Evolutionary conservation across 2,113 vertebrate species (phyloP).

Genomic region (Rafetus swinhoei): DNA sequence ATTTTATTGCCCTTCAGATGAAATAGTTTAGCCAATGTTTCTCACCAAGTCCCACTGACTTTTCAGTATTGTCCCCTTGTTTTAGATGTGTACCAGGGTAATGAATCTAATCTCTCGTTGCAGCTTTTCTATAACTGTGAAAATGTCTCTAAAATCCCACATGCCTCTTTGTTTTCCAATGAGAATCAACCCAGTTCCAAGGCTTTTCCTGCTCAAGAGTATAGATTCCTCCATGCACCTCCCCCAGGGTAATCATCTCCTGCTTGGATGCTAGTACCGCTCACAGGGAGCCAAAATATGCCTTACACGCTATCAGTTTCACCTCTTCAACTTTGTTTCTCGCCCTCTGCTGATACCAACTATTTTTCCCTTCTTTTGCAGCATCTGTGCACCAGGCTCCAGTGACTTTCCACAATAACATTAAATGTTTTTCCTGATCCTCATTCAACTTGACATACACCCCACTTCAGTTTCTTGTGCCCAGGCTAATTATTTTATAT

Average conservation of each 20-base stretch:
- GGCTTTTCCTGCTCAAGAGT: neutral
- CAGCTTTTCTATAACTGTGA: neutral
- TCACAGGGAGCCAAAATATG: constrained; percentile 10
- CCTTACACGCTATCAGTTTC: neutral
- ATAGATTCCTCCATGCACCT: neutral
- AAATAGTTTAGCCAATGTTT: constrained; percentile 6
- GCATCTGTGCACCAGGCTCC: constrained; percentile 59
- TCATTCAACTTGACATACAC: constrained; percentile 30
- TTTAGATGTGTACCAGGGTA: neutral
- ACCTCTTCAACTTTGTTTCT: constrained; percentile 53
- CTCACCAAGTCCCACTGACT: neutral
- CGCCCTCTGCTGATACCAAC: neutral
- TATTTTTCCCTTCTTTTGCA: constrained; percentile 35
- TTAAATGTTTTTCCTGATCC: constrained; percentile 32
- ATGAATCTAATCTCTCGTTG: neutral
- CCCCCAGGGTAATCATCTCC: neutral
- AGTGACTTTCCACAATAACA: constrained; percentile 43
- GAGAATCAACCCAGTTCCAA: neutral
- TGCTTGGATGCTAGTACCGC: neutral
- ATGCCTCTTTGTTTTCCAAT: neutral
- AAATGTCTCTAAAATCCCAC: neutral
- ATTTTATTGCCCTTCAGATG: constrained; percentile 10
- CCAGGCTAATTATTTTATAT: constrained; percentile 60
- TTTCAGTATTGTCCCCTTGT: neutral
- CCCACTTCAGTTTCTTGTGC: constrained; percentile 48